A percentile compares a stretch with the other conserved stretches of the same genome.
Evolutionary conservation across 2,888 invertebrate species (phyloP).

Genomic region (Dicycla oo): DNA sequence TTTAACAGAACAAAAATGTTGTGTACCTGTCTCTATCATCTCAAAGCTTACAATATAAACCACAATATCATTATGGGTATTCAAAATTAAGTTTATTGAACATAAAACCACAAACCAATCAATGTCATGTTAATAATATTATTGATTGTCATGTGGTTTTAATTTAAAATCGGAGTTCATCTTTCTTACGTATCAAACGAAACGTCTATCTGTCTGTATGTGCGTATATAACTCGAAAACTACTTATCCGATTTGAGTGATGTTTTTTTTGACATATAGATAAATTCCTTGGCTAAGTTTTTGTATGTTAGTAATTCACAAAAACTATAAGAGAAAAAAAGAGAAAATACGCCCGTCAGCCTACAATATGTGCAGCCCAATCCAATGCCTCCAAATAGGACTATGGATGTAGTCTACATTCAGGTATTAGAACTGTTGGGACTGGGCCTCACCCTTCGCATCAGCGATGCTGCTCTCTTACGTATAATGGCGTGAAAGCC

Average conservation of each 20-base stretch:
- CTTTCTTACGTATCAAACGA: not conserved
- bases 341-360: no score
- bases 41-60: not conserved
- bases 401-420: no score
- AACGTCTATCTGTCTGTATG: not conserved
- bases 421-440: no score
- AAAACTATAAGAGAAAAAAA: no score
- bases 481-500: no score
- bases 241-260: not conserved
- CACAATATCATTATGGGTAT: not conserved
- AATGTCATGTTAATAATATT: not conserved
- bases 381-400: no score
- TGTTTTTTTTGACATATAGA: not conserved
- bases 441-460: no score
- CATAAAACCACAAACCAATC: slow-evolving; percentile 12
- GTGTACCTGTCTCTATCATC: not conserved
- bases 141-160: slow-evolving; percentile 10
- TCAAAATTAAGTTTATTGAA: not conserved
- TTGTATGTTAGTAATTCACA: no score
- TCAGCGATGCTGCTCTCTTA: no score
- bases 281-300: not conserved
- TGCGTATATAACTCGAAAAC: not conserved
- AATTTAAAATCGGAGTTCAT: slow-evolving; percentile 6
- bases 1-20: not conserved
- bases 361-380: no score